Base-by-base conservation (phyloP, 2,797 vertebrate genomes). In the Sebastes minor region DNA sequence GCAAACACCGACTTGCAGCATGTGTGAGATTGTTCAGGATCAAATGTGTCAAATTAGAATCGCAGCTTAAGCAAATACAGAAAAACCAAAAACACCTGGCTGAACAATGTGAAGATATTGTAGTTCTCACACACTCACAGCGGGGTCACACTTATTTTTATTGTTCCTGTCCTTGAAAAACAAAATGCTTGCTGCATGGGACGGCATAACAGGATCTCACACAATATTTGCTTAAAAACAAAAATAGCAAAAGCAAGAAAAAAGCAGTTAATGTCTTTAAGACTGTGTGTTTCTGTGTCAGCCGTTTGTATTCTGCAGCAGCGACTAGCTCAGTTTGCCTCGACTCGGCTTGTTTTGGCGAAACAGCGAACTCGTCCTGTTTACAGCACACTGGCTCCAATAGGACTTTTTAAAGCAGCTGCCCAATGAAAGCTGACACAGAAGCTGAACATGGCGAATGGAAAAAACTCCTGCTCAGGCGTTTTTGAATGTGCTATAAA, bases 351-450 rank as follows among this genome's bases (percentile, higher is more conserved):
- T 32, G 30, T 71, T 66, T 74, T 68, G 74, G 62, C 42, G 2
- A 76, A 74, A 84, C 62, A 53, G 70, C 63, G 73, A 78, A 72
- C 79, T 35, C 7, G 64, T 88, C 87, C 89, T 83, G 89, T 85
- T 91, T 89, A 88, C 76, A 88, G 91, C 91, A 90, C 89, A 78
- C 56, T 68, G 65, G 32, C 82, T 81, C 71, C 57, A 67, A 28
- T 14, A 23, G 20, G 35, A 55, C 69, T 80, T 81, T 72, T 72
- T 61, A 65, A 66, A 71, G 72, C 56, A 64, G 66, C 65, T 49
- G 64, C 38, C 71, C 70, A 74, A 25, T 77, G 46, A 74, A 57
- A 42, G 79, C 67, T 20, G 74, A 76, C 33, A 11, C 55, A 74
- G 71, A 27, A 20, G 55, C 38, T 5, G 61, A 69, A 68, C 70